Conservation (phyloP, 92 coral and sea anemone species). For the Zoanthus sansibaricus region DNA sequence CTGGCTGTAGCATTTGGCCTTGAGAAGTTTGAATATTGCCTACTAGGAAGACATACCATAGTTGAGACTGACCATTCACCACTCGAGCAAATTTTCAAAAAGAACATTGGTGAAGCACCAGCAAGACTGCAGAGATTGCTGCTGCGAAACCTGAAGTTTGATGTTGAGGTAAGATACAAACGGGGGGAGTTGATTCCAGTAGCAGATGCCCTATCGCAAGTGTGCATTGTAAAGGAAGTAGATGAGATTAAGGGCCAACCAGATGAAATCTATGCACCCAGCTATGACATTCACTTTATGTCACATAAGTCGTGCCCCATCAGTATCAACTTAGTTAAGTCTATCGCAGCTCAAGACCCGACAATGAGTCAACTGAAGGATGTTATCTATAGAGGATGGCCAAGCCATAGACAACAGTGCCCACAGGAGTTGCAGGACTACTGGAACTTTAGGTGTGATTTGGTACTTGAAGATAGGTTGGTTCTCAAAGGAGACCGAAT, state of each 20-base stretch:
- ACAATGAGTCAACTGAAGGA: slow-evolving; percentile 19
- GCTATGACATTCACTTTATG: slow-evolving; percentile 27
- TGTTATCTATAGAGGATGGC: slow-evolving; percentile 29
- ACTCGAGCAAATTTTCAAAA: slow-evolving; percentile 12
- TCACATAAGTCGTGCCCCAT: slow-evolving; percentile 31
- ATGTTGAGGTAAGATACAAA: slow-evolving; percentile 68
- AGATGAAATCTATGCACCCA: neutral
- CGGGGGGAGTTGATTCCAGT: slow-evolving; percentile 69
- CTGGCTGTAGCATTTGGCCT: slow-evolving; percentile 10
- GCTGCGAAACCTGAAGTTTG: slow-evolving; percentile 59
- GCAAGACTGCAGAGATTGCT: slow-evolving; percentile 27
- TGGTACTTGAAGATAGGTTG: slow-evolving; percentile 63
- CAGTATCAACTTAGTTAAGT: slow-evolving; percentile 21
- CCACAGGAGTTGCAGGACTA: slow-evolving; percentile 22
- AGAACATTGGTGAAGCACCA: slow-evolving; percentile 13
- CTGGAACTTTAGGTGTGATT: slow-evolving; percentile 61
- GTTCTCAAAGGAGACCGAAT: slow-evolving; percentile 25
- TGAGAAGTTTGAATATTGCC: slow-evolving; percentile 58
- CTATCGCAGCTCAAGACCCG: slow-evolving; percentile 15
- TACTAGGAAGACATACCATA: slow-evolving; percentile 48
- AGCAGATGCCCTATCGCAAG: slow-evolving; percentile 69
- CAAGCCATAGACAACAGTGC: slow-evolving; percentile 34
- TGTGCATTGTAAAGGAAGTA: slow-evolving; percentile 12
- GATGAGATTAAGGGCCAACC: slow-evolving; percentile 1
- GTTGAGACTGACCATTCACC: neutral